A percentile compares a stretch with the other conserved stretches of the same genome.
phyloP scores from a whole-genome alignment of 2,113 vertebrate genomes.

The Odobenus rosmarus region DNA sequence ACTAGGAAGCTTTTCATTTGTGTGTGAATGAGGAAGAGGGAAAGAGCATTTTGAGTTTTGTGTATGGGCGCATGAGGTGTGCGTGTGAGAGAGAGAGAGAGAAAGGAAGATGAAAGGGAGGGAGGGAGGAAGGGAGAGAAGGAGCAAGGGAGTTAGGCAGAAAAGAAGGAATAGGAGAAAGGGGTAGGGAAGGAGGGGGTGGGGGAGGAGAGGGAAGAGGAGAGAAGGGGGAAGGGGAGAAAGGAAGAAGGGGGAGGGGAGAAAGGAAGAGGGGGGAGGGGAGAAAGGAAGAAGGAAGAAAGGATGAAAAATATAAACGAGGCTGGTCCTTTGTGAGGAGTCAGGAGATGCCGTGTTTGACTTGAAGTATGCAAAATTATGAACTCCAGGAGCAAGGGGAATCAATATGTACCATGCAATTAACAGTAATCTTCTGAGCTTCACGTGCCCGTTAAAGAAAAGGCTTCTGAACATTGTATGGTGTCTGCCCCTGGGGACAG shows the following conservation, averaged over 20 bases:
- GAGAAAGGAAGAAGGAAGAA: too few species aligned
- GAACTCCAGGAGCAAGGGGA: slow-evolving; percentile 47
- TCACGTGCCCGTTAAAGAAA: slow-evolving; percentile 61
- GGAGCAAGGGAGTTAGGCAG: background rate
- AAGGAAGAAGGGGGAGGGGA: background rate
- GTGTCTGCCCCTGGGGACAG: slow-evolving; percentile 5
- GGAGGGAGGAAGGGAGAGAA: too few species aligned
- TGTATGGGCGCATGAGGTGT: background rate
- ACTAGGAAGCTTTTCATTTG: background rate
- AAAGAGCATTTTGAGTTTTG: background rate
- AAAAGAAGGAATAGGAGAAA: background rate
- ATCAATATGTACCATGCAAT: slow-evolving; percentile 72
- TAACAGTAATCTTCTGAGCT: slow-evolving; percentile 53
- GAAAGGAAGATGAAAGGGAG: background rate
- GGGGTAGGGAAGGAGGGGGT: too few species aligned
- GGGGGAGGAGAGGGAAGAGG: background rate
- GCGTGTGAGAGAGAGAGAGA: background rate
- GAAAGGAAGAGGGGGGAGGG: background rate
- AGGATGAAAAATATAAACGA: background rate
- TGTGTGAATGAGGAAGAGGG: background rate
- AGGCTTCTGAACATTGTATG: slow-evolving; percentile 50
- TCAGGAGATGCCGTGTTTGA: slow-evolving; percentile 16
- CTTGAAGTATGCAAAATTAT: slow-evolving; percentile 53
- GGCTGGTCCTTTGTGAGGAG: background rate
- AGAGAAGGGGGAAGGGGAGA: background rate